phyloP scores from a whole-genome alignment of 2,113 vertebrate species.

The Stictonetta naevosa region DNA sequence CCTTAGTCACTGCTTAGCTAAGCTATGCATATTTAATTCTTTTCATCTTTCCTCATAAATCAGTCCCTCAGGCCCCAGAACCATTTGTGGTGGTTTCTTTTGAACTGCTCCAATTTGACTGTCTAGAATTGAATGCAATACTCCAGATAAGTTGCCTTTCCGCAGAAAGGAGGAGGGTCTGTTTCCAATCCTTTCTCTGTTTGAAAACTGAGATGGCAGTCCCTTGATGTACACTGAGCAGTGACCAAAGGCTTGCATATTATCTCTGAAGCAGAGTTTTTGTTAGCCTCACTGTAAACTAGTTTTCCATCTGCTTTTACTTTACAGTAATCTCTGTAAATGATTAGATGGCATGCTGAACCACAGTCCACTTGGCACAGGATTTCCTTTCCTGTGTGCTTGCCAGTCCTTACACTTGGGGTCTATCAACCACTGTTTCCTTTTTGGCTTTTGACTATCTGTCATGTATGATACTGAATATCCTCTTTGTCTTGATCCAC shows the following conservation, averaged over 20 bases:
- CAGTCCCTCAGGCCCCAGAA: conserved; percentile 40
- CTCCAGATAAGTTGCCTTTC: conserved; percentile 15
- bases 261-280: background rate
- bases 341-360: background rate
- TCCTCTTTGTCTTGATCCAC: background rate
- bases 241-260: background rate
- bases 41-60: conserved; percentile 62
- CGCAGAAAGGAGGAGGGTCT: background rate
- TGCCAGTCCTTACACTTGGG: background rate
- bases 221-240: background rate
- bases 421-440: conserved; percentile 2
- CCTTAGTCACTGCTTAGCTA: conserved; percentile 43
- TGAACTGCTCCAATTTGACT: conserved; percentile 36
- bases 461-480: background rate
- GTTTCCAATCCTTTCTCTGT: background rate
- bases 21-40: conserved; percentile 56
- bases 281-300: background rate
- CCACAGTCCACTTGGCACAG: conserved; percentile 16
- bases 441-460: background rate
- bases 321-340: conserved; percentile 36
- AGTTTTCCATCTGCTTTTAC: conserved; percentile 57
- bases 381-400: background rate
- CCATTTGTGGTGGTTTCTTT: conserved; percentile 43
- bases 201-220: conserved; percentile 16
- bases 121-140: background rate